Evolutionary conservation across 2,113 vertebrate species (phyloP), one percentile per base, ranked within the genome.

Genomic region (Prochilodus magdalenae): DNA sequence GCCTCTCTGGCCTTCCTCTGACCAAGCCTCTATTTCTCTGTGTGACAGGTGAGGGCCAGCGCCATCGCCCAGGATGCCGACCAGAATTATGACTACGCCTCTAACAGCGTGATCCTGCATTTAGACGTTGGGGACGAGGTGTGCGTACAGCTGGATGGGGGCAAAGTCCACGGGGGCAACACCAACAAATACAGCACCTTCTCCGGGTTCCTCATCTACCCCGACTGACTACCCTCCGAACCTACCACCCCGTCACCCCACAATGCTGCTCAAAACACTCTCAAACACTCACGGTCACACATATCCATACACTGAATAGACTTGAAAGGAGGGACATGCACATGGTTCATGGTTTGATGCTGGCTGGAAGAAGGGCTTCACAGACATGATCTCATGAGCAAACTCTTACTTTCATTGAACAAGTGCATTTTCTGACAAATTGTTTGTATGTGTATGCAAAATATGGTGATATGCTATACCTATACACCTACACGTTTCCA

Each of bases 131-230:
- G 97, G 0, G 97, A 98, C 16, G 97, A 98, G 90, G 96, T 98
- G 80, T 98, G 95, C 63, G 95, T 98, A 89, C 97, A 98, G 88
- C 92, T 98, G 92, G 97, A 98, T 0, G 97, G 97, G 1, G 97
- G 97, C 33, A 98, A 98, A 88, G 97, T 97, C 79, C 97, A 98
- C 0, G 97, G 97, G 0, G 97, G 97, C 63, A 98, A 97, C 92
- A 97, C 94, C 89, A 98, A 98, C 93, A 98, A 97, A 89, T 98
- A 98, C 93, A 97, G 97, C 95, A 98, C 97, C 85, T 97, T 98
- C 92, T 98, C 96, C 0, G 97, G 97, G 80, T 98, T 98, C 93
- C 96, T 98, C 90, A 96, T 98, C 91, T 98, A 97, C 90, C 95
- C 96, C 0, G 96, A 97, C 93, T 97, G 94, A 94, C 26, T 51